A percentile compares a stretch with the other conserved stretches of the same genome.
phyloP scores from a whole-genome alignment of 2,888 invertebrate species.

The Portevinia maculata region DNA sequence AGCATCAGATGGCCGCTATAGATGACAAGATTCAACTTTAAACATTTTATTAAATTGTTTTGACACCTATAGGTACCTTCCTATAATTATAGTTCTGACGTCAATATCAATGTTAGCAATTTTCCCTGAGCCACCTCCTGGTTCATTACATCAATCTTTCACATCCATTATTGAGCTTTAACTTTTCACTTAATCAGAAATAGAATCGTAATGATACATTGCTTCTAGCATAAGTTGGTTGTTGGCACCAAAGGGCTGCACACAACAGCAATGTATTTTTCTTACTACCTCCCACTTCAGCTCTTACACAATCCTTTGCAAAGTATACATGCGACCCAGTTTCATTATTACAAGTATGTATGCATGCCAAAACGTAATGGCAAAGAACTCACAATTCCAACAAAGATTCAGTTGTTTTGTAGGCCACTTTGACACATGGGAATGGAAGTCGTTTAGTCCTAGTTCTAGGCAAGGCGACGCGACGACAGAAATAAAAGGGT shows the following conservation, averaged over 20 bases:
- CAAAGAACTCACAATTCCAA: conserved; percentile 11
- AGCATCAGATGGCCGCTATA: no score
- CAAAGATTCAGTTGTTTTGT: conserved; percentile 14
- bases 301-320: conserved; percentile 4
- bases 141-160: no score
- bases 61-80: no score
- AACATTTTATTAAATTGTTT: no score
- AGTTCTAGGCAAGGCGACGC: background rate
- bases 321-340: conserved; percentile 28
- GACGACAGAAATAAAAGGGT: conserved; percentile 26
- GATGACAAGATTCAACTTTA: no score
- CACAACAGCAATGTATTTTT: background rate
- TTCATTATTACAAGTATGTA: conserved; percentile 1
- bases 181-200: conserved; percentile 10
- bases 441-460: background rate
- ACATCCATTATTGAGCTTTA: no score
- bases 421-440: conserved; percentile 8
- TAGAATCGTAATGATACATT: conserved; percentile 32
- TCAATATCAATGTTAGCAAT: no score
- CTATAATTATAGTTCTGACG: no score
- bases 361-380: conserved; percentile 22
- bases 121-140: no score
- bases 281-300: background rate
- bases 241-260: conserved; percentile 4
- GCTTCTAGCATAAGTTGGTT: conserved; percentile 3